A percentile compares a stretch with the other conserved stretches of the same genome.
Evolutionary conservation across 2,888 invertebrate species (phyloP).

Genomic region (Polia nebulosa): DNA sequence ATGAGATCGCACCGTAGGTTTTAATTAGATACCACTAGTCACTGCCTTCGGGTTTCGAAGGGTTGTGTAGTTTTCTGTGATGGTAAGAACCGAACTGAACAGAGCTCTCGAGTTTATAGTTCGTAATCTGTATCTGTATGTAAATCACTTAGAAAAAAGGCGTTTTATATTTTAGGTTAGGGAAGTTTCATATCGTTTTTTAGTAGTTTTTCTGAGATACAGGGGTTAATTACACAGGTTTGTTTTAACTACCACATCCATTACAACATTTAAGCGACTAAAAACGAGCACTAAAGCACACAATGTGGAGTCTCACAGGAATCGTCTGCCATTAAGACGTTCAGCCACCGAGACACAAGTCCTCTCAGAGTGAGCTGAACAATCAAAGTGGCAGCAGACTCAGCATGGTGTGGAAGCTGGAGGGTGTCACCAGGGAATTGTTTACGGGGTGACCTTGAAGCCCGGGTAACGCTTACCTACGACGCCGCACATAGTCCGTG

Average conservation of each 20-base stretch:
- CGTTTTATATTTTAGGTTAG: slow-evolving; percentile 49
- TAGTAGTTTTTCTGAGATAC: slow-evolving; percentile 7
- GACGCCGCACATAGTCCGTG: slow-evolving; percentile 84
- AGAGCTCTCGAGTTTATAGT: slow-evolving; percentile 6
- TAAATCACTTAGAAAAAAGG: slow-evolving; percentile 37
- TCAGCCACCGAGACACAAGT: slow-evolving; percentile 22
- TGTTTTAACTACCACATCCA: slow-evolving; percentile 4
- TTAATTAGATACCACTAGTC: slow-evolving; percentile 35
- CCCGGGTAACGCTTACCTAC: slow-evolving; percentile 81
- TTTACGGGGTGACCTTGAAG: slow-evolving; percentile 84
- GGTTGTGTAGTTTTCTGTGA: slow-evolving; percentile 1
- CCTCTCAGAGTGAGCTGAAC: slow-evolving; percentile 26
- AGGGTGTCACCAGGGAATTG: slow-evolving; percentile 74
- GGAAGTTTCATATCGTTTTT: background rate
- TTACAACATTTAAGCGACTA: slow-evolving; percentile 37
- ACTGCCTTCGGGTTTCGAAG: background rate
- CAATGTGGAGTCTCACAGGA: slow-evolving; percentile 29
- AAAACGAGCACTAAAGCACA: slow-evolving; percentile 37
- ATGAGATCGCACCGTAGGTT: slow-evolving; percentile 36
- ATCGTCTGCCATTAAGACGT: slow-evolving; percentile 54
- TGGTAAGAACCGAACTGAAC: background rate
- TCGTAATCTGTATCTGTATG: background rate
- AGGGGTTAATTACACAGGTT: background rate
- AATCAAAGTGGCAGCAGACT: slow-evolving; percentile 58
- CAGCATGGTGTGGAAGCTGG: slow-evolving; percentile 56